Base-by-base conservation (phyloP, 2,888 invertebrate genomes). In the Cheilosia soror region DNA sequence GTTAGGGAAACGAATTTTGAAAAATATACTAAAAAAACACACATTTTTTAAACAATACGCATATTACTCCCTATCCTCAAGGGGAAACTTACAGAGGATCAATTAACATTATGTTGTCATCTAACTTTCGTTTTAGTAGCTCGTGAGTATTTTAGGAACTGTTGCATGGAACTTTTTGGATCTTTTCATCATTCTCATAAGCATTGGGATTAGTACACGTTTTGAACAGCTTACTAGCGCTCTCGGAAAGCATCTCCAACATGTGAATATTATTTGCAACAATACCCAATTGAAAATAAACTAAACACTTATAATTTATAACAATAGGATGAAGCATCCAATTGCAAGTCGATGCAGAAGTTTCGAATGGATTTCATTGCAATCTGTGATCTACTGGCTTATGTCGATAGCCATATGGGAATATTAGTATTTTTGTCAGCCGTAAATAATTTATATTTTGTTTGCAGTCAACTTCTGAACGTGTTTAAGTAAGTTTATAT, bases 161-260 rank as follows among this genome's bases (percentile, higher is more conserved):
- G 85, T 57, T 5, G 85, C 77, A 53, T 86, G 85, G 85, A 86
- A 86, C 13, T 86, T 82, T 13, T 58, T 86, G 53, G 85, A 86
- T 47, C 58, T 86, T 2, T 86, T 81, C 11, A 86, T 86, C 13
- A 82, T 86, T 37, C 44, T 82, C n/a, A 77, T 86, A 7, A 82
- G 81, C 27, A 73, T 82, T 31, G 85, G 81, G 1, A 86, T 86
- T 13, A 65, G 55, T 11, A 77, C 71, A 2, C 76, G 85, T 9
- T 86, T 82, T 31, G 44, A 72, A 0, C 85, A 86, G 29, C 11
- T 86, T 2, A 77, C 76, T 13, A 49, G 15, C 7, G 80, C 75
- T 5, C 33, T 85, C 2, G 25, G 62, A 53, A 4, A 37, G 2
- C 71, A 85, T 25, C 49, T 85, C n/a, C 49, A 63, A 47, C 11